Conservation (phyloP, 2,113 vertebrate species). For the Cheilinus undulatus region DNA sequence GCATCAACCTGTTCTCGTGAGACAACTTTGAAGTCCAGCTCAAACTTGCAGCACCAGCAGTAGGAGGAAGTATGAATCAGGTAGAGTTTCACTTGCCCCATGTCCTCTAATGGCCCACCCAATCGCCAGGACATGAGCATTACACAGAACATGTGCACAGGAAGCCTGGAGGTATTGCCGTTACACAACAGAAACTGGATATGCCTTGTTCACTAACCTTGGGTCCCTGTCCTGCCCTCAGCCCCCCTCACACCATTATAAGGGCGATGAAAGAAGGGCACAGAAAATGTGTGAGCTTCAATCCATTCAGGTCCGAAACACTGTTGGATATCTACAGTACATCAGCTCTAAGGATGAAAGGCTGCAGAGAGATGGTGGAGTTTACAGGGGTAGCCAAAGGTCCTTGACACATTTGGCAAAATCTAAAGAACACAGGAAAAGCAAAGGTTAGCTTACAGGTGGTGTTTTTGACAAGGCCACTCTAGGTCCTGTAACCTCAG, state of each 20-base stretch:
- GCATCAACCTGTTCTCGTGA: constrained; percentile 16
- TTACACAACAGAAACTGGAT: constrained; percentile 84
- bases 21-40: constrained; percentile 61
- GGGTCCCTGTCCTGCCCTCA: constrained; percentile 71
- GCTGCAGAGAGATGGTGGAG: constrained; percentile 9
- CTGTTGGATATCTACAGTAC: constrained; percentile 19
- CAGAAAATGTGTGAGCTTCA: constrained; percentile 69
- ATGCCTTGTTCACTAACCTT: constrained; percentile 78
- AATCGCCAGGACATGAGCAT: constrained; percentile 73
- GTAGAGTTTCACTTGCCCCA: constrained; percentile 73
- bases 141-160: constrained; percentile 78
- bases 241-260: constrained; percentile 66
- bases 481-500: not conserved
- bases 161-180: constrained; percentile 76
- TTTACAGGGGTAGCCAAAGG: constrained; percentile 26
- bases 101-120: constrained; percentile 74
- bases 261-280: constrained; percentile 73
- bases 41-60: constrained; percentile 45
- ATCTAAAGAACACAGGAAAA: constrained; percentile 61
- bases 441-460: constrained; percentile 63
- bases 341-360: constrained; percentile 6
- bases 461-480: constrained; percentile 72
- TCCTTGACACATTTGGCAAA: constrained; percentile 83
- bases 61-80: constrained; percentile 65
- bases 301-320: constrained; percentile 46